These are phyloP conservation scores for Cordilura impudica DNA, from an alignment of 2,888 invertebrate species.

Conservation along the genomic window DNA sequence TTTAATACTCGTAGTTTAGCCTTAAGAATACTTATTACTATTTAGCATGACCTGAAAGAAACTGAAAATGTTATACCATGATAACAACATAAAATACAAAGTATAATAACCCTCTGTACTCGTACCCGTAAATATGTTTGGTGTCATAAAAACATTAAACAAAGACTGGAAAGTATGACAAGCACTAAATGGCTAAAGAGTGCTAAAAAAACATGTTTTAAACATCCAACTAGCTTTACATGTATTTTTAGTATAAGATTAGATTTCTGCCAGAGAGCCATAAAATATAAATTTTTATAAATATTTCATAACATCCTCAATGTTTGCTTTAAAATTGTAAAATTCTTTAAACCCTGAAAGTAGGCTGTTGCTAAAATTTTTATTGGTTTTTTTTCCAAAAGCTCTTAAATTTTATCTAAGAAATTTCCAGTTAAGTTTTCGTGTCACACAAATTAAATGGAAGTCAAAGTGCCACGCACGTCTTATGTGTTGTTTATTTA, in stretches of 20 bases:
- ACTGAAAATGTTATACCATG: conserved; percentile 8
- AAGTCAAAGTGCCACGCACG: too few relatives aligned
- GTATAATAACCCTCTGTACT: not conserved
- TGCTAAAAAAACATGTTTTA: not conserved
- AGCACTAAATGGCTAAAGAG: conserved; percentile 9
- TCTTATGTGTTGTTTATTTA: too few relatives aligned
- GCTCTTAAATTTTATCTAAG: not conserved
- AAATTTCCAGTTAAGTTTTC: not conserved
- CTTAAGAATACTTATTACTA: conserved; percentile 11
- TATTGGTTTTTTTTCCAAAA: not conserved
- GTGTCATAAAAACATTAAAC: conserved; percentile 15
- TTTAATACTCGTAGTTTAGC: not conserved
- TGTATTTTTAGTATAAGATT: not conserved
- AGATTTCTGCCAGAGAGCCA: not conserved
- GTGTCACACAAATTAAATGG: not conserved
- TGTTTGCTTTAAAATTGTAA: not conserved
- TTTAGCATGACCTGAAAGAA: conserved; percentile 23
- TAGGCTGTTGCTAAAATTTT: not conserved
- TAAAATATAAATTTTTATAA: not conserved
- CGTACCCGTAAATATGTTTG: not conserved
- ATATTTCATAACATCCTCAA: not conserved
- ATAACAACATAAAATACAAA: conserved; percentile 25
- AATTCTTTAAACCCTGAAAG: not conserved
- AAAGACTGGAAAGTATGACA: not conserved
- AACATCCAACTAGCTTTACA: not conserved